These are phyloP conservation scores for Eptatretus atami DNA, from an alignment of 2,797 vertebrate species.

Conservation along the genomic window DNA sequence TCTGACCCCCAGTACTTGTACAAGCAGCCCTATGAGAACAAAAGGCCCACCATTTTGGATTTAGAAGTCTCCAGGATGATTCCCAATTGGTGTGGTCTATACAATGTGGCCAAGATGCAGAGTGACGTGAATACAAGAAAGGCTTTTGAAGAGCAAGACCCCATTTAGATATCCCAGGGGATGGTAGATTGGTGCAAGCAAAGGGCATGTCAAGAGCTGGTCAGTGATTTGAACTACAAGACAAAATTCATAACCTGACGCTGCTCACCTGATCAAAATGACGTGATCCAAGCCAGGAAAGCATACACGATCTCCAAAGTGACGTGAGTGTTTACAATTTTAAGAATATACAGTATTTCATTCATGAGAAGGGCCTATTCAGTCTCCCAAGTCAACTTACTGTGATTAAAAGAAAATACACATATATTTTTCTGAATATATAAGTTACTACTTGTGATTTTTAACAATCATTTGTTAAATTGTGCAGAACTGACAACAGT, in stretches of 20 bases:
- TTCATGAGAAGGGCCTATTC: too few relatives aligned
- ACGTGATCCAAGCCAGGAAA: slow-evolving; percentile 53
- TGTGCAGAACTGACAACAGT: too few relatives aligned
- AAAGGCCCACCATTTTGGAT: slow-evolving; percentile 43
- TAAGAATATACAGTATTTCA: too few relatives aligned
- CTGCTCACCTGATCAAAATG: slow-evolving; percentile 53
- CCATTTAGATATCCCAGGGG: slow-evolving; percentile 32
- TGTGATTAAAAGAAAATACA: too few relatives aligned
- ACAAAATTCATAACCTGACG: slow-evolving; percentile 45
- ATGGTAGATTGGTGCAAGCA: slow-evolving; percentile 35
- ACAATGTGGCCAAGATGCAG: slow-evolving; percentile 31
- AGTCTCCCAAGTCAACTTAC: too few relatives aligned
- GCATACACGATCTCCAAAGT: slow-evolving; percentile 41
- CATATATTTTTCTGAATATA: too few relatives aligned
- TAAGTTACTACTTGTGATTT: too few relatives aligned
- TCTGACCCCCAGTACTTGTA: slow-evolving; percentile 33
- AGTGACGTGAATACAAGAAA: slow-evolving; percentile 37
- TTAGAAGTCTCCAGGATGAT: slow-evolving; percentile 25
- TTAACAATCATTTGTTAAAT: too few relatives aligned
- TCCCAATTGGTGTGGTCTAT: slow-evolving; percentile 31
- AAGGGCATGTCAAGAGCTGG: slow-evolving; percentile 47
- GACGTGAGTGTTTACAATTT: slow-evolving; percentile 12
- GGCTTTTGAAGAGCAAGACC: slow-evolving; percentile 51
- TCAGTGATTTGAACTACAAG: slow-evolving; percentile 49
- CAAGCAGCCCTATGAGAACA: slow-evolving; percentile 37